Conservation (phyloP, 2,113 vertebrate species). For the Dascyllus trimaculatus region DNA sequence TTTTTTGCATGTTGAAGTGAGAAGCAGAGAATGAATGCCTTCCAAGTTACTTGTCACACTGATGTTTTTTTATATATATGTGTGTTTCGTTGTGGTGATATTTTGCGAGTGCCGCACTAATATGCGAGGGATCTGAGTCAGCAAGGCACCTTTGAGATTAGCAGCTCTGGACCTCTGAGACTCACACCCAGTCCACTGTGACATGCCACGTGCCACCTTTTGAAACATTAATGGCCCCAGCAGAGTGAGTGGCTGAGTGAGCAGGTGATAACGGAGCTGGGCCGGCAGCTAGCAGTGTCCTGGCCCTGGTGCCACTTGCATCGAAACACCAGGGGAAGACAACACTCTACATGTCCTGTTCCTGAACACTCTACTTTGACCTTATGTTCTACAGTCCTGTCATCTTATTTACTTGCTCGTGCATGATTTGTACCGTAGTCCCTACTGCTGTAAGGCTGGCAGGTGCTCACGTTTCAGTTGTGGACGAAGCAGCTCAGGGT, state of each 20-base stretch:
- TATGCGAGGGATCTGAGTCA: slow-evolving; percentile 46
- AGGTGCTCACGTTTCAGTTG: slow-evolving; percentile 27
- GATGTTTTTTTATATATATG: slow-evolving; percentile 9
- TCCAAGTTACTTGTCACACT: neutral
- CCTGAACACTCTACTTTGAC: slow-evolving; percentile 60
- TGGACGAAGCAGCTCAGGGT: slow-evolving; percentile 14
- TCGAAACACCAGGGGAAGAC: slow-evolving; percentile 71
- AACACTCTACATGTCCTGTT: slow-evolving; percentile 66
- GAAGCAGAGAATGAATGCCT: neutral
- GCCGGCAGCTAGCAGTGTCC: slow-evolving; percentile 59
- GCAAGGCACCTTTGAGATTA: neutral
- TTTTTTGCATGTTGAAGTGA: slow-evolving; percentile 10
- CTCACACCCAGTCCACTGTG: slow-evolving; percentile 21
- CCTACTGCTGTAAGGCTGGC: slow-evolving; percentile 6
- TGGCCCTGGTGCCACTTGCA: slow-evolving; percentile 62
- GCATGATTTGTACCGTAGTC: slow-evolving; percentile 3
- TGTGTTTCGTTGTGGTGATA: neutral
- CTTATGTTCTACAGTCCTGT: slow-evolving; percentile 47
- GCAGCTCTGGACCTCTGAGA: slow-evolving; percentile 18
- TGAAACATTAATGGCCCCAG: slow-evolving; percentile 64
- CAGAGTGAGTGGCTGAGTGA: slow-evolving; percentile 52
- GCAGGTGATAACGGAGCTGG: slow-evolving; percentile 64
- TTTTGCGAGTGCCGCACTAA: neutral
- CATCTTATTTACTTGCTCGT: slow-evolving; percentile 43
- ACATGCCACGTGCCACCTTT: slow-evolving; percentile 48